Percentiles rank a stretch among this genome's conserved stretches.
Evolutionary conservation across 2,113 vertebrate genomes (phyloP).

Genomic region (Mus pahari): DNA sequence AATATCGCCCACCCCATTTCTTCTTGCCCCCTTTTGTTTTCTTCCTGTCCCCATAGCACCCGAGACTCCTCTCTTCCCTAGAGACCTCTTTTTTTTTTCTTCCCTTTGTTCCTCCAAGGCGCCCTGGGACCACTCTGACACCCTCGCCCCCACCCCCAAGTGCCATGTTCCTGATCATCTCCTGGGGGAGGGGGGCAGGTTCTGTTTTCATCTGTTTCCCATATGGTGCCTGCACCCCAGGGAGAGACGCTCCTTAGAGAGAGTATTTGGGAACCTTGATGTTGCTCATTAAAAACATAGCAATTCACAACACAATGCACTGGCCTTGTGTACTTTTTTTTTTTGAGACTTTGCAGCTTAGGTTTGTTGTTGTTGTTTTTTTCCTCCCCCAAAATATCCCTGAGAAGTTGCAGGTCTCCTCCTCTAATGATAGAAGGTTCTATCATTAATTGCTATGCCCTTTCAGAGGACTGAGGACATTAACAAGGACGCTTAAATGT

Average conservation of each 20-base stretch:
- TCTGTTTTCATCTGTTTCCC: background rate
- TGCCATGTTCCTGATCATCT: background rate
- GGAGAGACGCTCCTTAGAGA: background rate
- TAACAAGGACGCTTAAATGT: background rate
- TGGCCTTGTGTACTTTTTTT: background rate
- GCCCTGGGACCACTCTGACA: background rate
- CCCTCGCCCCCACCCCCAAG: background rate
- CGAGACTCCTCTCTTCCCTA: background rate
- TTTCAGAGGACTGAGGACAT: background rate
- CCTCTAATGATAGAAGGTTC: background rate
- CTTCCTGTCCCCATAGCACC: background rate
- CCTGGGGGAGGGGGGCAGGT: rapidly evolving
- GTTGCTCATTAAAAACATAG: slow-evolving; percentile 83
- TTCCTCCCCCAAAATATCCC: background rate
- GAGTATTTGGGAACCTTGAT: slow-evolving; percentile 55
- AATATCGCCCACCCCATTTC: background rate
- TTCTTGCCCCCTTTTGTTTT: background rate
- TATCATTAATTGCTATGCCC: background rate
- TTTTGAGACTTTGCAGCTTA: background rate
- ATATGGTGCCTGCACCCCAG: background rate
- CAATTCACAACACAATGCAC: slow-evolving; percentile 52
- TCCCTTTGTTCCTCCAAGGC: background rate
- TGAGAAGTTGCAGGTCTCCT: too few relatives aligned
- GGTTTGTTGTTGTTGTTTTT: too few relatives aligned
- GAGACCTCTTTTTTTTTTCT: background rate